Conservation (phyloP, 2,113 vertebrate species). For the Leucopsar rothschildi region DNA sequence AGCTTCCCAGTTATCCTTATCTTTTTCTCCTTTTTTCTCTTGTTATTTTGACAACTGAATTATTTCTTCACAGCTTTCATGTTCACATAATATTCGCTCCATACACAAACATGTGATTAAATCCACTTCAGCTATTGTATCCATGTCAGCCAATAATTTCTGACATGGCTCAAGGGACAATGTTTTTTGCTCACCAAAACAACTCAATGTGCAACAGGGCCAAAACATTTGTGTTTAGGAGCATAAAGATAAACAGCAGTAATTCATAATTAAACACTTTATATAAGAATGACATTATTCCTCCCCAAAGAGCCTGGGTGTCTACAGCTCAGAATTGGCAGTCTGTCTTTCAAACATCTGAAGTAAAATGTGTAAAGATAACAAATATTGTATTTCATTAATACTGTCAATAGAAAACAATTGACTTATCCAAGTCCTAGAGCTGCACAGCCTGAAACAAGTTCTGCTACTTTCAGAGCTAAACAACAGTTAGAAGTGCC, state of each 20-base stretch:
- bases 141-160: not conserved
- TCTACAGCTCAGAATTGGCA: constrained; percentile 29
- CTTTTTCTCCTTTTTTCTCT: not conserved
- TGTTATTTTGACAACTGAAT: not conserved
- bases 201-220: not conserved
- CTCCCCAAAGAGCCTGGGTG: constrained; percentile 30
- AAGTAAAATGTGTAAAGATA: not conserved
- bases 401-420: not conserved
- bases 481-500: not conserved
- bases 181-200: not conserved
- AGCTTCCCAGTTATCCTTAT: not conserved
- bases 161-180: not conserved
- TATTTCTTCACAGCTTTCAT: not conserved
- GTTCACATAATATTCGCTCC: not conserved
- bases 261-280: constrained; percentile 33
- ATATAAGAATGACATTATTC: constrained; percentile 44
- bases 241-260: constrained; percentile 22
- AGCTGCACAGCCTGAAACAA: not conserved
- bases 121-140: not conserved
- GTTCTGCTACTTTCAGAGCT: not conserved
- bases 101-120: not conserved
- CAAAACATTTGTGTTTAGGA: not conserved
- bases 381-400: not conserved
- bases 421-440: not conserved
- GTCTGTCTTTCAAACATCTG: not conserved